Conservation (phyloP, 2,797 vertebrate genomes). For the Trematomus bernacchii region DNA sequence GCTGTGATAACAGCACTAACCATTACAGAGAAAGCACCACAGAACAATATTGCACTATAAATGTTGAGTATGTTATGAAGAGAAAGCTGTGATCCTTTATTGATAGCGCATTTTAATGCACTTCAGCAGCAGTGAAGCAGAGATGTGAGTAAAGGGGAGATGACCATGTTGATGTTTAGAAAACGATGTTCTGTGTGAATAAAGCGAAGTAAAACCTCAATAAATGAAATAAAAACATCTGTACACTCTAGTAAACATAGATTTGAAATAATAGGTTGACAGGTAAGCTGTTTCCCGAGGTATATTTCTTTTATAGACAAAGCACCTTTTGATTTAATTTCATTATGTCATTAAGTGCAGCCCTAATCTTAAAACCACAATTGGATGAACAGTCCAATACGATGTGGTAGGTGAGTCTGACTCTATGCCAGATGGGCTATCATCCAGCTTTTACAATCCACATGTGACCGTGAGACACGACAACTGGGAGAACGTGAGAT, state of each 20-base stretch:
- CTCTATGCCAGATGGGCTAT: slow-evolving; percentile 45
- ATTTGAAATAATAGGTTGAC: slow-evolving; percentile 3
- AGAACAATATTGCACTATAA: not conserved
- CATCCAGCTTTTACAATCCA: slow-evolving; percentile 56
- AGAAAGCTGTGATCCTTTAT: slow-evolving; percentile 8
- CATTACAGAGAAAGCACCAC: not conserved
- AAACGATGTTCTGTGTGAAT: not conserved
- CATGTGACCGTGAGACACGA: slow-evolving; percentile 38
- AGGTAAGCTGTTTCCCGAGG: not conserved
- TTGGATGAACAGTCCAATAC: slow-evolving; percentile 30
- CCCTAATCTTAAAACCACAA: slow-evolving; percentile 26
- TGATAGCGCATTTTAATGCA: slow-evolving; percentile 31
- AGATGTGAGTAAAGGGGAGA: not conserved
- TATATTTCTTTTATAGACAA: not conserved
- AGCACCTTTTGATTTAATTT: not conserved
- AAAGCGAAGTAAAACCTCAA: not conserved
- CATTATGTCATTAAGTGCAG: slow-evolving; percentile 19
- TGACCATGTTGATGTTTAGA: not conserved
- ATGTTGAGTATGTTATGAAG: not conserved
- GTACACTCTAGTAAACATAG: not conserved
- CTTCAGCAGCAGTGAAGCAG: not conserved
- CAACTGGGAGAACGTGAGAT: slow-evolving; percentile 45
- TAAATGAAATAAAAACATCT: slow-evolving; percentile 5
- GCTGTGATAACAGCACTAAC: not conserved
- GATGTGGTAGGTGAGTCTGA: slow-evolving; percentile 35